These are phyloP conservation scores for Torymus aiolomorphi DNA, from an alignment of 2,888 invertebrate genomes.

Conservation along the genomic window DNA sequence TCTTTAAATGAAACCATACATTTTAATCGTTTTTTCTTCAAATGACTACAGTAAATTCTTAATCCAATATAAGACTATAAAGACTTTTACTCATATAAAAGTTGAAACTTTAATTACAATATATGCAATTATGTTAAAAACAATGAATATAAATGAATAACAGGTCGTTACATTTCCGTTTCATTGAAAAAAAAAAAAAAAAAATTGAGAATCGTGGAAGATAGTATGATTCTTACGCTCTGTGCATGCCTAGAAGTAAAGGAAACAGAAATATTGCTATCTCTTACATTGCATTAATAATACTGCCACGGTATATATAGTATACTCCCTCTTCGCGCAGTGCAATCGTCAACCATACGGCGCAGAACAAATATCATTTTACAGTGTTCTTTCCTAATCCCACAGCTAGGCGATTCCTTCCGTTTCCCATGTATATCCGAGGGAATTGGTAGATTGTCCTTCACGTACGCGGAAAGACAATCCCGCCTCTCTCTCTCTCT, in stretches of 20 bases:
- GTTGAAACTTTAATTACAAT: background rate
- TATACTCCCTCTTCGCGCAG: constrained; percentile 11
- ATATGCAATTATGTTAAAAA: background rate
- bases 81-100: background rate
- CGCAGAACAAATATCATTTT: constrained; percentile 15
- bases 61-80: too few relatives aligned
- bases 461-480: background rate
- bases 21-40: too few relatives aligned
- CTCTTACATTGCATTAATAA: constrained; percentile 67
- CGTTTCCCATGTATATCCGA: background rate
- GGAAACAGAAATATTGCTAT: constrained; percentile 69
- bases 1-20: too few relatives aligned
- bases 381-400: constrained; percentile 14
- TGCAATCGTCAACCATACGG: background rate
- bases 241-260: too few relatives aligned
- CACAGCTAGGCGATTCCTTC: background rate
- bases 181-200: background rate
- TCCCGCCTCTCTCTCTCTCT: background rate
- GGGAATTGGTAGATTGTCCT: constrained; percentile 18
- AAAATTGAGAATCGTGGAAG: too few relatives aligned
- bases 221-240: too few relatives aligned
- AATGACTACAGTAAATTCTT: too few relatives aligned
- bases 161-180: background rate
- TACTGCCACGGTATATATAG: constrained; percentile 70
- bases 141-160: background rate